phyloP scores from a whole-genome alignment of 2,888 invertebrate genomes.

The Lamproptera curius region DNA sequence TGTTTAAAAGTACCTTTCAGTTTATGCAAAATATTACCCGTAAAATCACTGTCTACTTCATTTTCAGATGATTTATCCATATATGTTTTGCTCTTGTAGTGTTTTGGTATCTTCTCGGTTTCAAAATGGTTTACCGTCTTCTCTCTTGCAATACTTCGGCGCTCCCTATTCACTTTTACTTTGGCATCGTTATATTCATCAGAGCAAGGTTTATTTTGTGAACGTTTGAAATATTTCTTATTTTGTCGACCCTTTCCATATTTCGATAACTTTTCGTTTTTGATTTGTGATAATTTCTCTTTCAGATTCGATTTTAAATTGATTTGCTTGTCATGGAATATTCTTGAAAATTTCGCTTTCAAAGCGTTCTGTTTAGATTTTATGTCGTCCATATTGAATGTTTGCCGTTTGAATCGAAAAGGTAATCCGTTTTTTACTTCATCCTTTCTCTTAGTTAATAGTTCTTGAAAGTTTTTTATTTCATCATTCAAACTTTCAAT shows the following conservation, averaged over 20 bases:
- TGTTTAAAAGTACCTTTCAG: conserved; percentile 44
- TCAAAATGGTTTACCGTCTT: conserved; percentile 26
- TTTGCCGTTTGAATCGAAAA: conserved; percentile 39
- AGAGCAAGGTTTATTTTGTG: conserved; percentile 22
- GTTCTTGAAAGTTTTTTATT: conserved; percentile 37
- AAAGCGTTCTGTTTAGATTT: conserved; percentile 29
- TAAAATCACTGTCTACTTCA: conserved; percentile 38
- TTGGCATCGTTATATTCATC: conserved; percentile 21
- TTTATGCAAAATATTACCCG: conserved; percentile 46
- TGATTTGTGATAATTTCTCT: conserved; percentile 32
- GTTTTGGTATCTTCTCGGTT: too few species aligned
- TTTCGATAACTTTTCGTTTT: conserved; percentile 14
- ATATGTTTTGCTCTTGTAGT: too few species aligned
- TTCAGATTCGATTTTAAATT: conserved; percentile 35
- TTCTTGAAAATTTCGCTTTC: conserved; percentile 25
- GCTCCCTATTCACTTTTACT: conserved; percentile 25
- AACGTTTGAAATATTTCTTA: conserved; percentile 22
- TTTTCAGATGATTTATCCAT: conserved; percentile 36
- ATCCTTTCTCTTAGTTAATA: conserved; percentile 30
- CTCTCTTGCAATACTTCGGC: conserved; percentile 25
- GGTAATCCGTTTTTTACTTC: conserved; percentile 2
- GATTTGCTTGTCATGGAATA: conserved; percentile 22
- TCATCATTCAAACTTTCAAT: conserved; percentile 43
- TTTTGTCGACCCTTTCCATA: conserved; percentile 12
- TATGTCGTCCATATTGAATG: conserved; percentile 24